phyloP scores from a whole-genome alignment of 2,797 vertebrate species.

The Serranus cabrilla region DNA sequence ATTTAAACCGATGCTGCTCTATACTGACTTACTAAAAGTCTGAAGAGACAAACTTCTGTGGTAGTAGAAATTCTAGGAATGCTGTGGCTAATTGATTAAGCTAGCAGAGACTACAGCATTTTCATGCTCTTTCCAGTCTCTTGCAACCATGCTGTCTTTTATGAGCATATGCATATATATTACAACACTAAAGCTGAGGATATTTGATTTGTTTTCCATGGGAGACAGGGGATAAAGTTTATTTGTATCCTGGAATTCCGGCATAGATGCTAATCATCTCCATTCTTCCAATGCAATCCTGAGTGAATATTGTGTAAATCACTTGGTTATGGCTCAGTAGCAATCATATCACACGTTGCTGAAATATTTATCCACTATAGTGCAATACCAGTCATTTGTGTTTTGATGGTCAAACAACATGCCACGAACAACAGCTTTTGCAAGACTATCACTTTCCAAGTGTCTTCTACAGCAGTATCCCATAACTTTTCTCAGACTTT shows the following conservation, averaged over 20 bases:
- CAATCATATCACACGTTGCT: conserved; percentile 20
- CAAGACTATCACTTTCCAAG: background rate
- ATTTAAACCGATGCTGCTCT: conserved; percentile 9
- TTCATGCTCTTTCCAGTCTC: conserved; percentile 25
- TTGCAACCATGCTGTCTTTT: conserved; percentile 2
- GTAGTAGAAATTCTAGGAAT: conserved; percentile 57
- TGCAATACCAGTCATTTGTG: conserved; percentile 25
- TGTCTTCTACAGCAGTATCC: background rate
- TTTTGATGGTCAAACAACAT: conserved; percentile 26
- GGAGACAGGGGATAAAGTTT: background rate
- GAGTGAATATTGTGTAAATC: conserved; percentile 29
- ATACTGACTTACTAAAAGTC: conserved; percentile 16
- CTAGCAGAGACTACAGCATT: conserved; percentile 30
- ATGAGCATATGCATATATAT: background rate
- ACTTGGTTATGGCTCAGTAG: conserved; percentile 25
- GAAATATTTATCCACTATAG: conserved; percentile 41
- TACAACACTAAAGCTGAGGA: background rate
- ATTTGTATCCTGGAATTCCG: conserved; percentile 10
- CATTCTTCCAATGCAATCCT: conserved; percentile 8
- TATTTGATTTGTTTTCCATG: background rate
- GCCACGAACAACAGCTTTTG: conserved; percentile 4
- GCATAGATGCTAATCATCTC: conserved; percentile 17
- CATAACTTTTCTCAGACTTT: background rate
- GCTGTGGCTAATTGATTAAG: conserved; percentile 56
- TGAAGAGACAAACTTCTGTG: conserved; percentile 15